These are phyloP conservation scores for Bombus huntii DNA, from an alignment of 1,140 invertebrate species.

Conservation along the genomic window DNA sequence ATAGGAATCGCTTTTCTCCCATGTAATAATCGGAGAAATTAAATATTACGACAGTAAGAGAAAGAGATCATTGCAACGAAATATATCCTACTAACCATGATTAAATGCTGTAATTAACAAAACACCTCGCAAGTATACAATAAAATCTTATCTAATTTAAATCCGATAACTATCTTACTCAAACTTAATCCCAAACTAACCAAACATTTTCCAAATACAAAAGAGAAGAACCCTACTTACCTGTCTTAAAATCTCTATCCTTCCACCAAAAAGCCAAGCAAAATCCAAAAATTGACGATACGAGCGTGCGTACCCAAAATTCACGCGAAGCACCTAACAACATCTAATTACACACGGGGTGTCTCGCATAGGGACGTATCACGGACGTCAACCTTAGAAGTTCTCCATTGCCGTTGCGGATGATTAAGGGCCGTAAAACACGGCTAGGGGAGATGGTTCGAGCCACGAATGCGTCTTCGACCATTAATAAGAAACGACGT, in stretches of 20 bases:
- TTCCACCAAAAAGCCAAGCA: background rate
- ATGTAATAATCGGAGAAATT: too few species aligned
- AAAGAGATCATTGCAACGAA: too few species aligned
- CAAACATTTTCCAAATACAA: background rate
- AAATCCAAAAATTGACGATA: background rate
- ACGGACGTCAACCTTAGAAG: too few species aligned
- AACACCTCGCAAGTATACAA: too few species aligned
- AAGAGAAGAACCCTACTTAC: background rate
- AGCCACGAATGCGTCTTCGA: background rate
- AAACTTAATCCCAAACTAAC: background rate
- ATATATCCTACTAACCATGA: too few species aligned
- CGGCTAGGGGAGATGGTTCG: too few species aligned
- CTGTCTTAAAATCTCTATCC: background rate
- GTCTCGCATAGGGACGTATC: background rate
- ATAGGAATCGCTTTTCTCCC: too few species aligned
- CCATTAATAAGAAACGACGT: conserved; percentile 17
- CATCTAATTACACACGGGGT: background rate
- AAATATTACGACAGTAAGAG: too few species aligned
- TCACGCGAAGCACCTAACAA: background rate
- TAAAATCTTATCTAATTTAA: too few species aligned
- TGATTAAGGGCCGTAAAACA: background rate
- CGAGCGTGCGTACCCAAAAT: fast-evolving
- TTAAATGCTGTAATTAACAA: too few species aligned
- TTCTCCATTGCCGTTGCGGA: background rate
- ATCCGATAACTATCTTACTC: background rate